Evolutionary conservation across 2,797 vertebrate genomes (phyloP).

Genomic region (Amblyraja radiata): DNA sequence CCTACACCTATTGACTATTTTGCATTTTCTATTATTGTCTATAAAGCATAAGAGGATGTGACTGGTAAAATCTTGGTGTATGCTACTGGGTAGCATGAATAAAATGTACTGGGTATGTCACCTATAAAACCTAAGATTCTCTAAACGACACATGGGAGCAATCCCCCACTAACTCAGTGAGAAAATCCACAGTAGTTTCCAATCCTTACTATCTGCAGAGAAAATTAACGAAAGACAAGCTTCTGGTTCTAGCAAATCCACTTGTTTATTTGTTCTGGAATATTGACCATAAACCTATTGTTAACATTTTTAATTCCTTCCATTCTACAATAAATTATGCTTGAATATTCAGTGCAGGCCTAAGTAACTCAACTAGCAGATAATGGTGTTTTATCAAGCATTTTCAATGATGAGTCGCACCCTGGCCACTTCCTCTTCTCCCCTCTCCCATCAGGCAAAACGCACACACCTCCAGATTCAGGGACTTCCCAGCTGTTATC

Average conservation of each 20-base stretch:
- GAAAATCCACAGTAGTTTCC: not conserved
- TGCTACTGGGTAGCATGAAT: not conserved
- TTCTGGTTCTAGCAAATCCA: not conserved
- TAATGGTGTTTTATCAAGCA: not conserved
- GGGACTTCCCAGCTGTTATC: too few relatives aligned
- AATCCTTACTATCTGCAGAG: slow-evolving; percentile 1
- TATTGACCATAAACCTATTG: slow-evolving; percentile 13
- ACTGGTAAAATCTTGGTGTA: not conserved
- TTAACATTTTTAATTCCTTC: slow-evolving; percentile 5
- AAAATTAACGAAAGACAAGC: not conserved
- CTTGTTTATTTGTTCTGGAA: not conserved
- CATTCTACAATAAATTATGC: not conserved
- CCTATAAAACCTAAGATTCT: not conserved
- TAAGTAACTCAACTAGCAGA: not conserved
- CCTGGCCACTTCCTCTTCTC: too few relatives aligned
- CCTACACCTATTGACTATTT: too few relatives aligned
- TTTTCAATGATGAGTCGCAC: too few relatives aligned
- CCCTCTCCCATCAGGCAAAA: too few relatives aligned
- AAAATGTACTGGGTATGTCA: not conserved
- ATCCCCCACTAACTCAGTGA: not conserved
- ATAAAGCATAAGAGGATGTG: not conserved
- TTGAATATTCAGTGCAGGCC: not conserved
- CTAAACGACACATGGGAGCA: not conserved
- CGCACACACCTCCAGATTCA: too few relatives aligned
- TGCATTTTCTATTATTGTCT: too few relatives aligned